Evolutionary conservation across 2,797 vertebrate species (phyloP).

Genomic region (Parambassis ranga): DNA sequence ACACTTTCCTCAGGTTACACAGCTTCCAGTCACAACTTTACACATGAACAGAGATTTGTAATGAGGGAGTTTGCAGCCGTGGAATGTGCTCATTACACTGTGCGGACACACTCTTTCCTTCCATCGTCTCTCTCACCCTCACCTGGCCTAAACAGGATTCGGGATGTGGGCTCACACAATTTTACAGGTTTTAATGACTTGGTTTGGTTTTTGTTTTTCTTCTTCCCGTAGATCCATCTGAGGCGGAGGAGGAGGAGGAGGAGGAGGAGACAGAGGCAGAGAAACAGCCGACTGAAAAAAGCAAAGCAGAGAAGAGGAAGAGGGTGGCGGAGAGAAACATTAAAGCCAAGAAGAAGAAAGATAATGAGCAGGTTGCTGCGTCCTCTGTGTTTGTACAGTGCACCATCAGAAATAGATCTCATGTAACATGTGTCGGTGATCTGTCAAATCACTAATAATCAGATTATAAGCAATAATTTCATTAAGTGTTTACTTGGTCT

Average conservation of each 20-base stretch:
- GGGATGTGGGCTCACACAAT: not conserved
- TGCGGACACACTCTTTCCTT: not conserved
- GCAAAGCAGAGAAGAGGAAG: constrained; percentile 68
- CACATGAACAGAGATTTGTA: not conserved
- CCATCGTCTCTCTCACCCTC: not conserved
- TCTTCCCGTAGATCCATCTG: constrained; percentile 48
- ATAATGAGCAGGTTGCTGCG: constrained; percentile 51
- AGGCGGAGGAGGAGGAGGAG: constrained; percentile 42
- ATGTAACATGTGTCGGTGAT: no score
- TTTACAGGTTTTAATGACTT: not conserved
- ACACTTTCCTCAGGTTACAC: not conserved
- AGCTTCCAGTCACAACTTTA: not conserved
- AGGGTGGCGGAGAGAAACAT: constrained; percentile 36
- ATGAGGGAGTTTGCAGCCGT: not conserved
- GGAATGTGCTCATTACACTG: not conserved
- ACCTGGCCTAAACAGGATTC: not conserved
- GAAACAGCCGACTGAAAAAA: constrained; percentile 17
- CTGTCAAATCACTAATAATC: no score
- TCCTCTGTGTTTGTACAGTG: not conserved
- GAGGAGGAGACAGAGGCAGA: constrained; percentile 26
- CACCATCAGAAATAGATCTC: no score
- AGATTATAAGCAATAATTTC: no score
- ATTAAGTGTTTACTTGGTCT: no score
- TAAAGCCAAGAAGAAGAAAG: constrained; percentile 69
- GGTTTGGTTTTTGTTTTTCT: not conserved